Evolutionary conservation across 92 coral and sea anemone species (phyloP).

Genomic region (Parazoanthus swiftii): DNA sequence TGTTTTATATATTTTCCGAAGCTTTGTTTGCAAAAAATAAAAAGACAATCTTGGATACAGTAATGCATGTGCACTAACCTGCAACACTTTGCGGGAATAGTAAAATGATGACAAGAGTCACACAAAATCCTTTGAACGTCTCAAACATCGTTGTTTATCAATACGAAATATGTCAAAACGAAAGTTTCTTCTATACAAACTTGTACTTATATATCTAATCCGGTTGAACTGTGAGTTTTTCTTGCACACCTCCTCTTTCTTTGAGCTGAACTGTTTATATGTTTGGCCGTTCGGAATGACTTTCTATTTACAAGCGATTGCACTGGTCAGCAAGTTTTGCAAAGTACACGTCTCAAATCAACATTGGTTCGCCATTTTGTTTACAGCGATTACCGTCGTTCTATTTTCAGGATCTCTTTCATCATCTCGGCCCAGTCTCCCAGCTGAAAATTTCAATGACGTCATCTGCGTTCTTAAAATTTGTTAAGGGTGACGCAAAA

Average conservation of each 20-base stretch:
- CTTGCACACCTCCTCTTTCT: background rate
- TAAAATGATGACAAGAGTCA: slow-evolving; percentile 2
- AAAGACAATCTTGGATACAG: too few species aligned
- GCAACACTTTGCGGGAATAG: slow-evolving; percentile 38
- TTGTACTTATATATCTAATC: background rate
- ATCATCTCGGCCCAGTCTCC: slow-evolving; percentile 40
- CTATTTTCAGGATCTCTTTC: slow-evolving; percentile 26
- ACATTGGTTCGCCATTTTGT: slow-evolving; percentile 46
- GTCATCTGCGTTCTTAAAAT: too few species aligned
- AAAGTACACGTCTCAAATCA: slow-evolving; percentile 40
- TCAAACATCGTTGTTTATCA: slow-evolving; percentile 12
- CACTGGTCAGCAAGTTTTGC: slow-evolving; percentile 15
- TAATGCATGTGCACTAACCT: slow-evolving; percentile 17
- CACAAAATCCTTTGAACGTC: slow-evolving; percentile 16
- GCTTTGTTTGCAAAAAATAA: background rate
- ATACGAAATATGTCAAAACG: background rate
- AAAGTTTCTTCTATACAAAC: background rate
- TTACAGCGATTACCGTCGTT: slow-evolving; percentile 20
- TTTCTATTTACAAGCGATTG: slow-evolving; percentile 19
- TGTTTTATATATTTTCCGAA: too few species aligned
- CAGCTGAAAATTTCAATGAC: background rate
- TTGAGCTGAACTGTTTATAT: slow-evolving; percentile 5
- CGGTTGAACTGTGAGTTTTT: background rate
- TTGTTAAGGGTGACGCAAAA: too few species aligned
- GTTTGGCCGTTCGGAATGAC: background rate